These are phyloP conservation scores for Cichlasoma orientale DNA, from an alignment of 2,797 vertebrate genomes.

Conservation along the genomic window DNA sequence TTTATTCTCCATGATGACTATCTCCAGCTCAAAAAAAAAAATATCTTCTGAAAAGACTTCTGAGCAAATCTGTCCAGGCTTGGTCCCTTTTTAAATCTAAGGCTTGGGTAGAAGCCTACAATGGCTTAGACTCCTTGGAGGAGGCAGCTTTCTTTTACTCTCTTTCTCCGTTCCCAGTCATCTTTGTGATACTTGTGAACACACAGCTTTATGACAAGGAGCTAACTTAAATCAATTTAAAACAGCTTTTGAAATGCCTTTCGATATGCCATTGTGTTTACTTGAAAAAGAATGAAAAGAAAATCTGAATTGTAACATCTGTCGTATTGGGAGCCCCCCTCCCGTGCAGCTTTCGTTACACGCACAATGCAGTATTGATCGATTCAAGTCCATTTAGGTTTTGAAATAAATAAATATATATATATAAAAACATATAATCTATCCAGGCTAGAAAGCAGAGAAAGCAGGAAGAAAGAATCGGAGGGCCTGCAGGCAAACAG, in stretches of 20 bases:
- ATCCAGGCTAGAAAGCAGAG: slow-evolving; percentile 75
- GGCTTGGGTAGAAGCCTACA: slow-evolving; percentile 79
- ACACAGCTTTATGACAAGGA: slow-evolving; percentile 80
- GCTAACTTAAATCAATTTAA: slow-evolving; percentile 86
- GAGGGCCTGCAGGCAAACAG: slow-evolving; percentile 79
- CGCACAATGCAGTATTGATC: slow-evolving; percentile 82
- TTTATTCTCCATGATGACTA: slow-evolving; percentile 82
- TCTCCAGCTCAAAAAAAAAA: slow-evolving; percentile 67
- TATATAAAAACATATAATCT: slow-evolving; percentile 66
- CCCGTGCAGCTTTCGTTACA: slow-evolving; percentile 75
- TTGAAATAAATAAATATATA: slow-evolving; percentile 75
- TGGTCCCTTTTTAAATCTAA: slow-evolving; percentile 76
- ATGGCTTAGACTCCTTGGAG: slow-evolving; percentile 76
- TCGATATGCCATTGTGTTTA: slow-evolving; percentile 81
- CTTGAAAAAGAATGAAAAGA: slow-evolving; percentile 81
- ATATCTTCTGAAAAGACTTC: slow-evolving; percentile 80
- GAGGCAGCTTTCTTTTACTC: slow-evolving; percentile 74
- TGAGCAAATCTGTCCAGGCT: slow-evolving; percentile 78
- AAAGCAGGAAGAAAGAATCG: slow-evolving; percentile 72
- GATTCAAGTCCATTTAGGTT: slow-evolving; percentile 83
- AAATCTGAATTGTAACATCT: slow-evolving; percentile 84
- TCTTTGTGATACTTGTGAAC: slow-evolving; percentile 84
- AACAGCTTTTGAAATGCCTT: slow-evolving; percentile 84
- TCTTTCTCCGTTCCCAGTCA: slow-evolving; percentile 71
- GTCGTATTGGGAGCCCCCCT: slow-evolving; percentile 69